Evolutionary conservation across 2,113 vertebrate species (phyloP).

Genomic region (Camelus bactrianus): DNA sequence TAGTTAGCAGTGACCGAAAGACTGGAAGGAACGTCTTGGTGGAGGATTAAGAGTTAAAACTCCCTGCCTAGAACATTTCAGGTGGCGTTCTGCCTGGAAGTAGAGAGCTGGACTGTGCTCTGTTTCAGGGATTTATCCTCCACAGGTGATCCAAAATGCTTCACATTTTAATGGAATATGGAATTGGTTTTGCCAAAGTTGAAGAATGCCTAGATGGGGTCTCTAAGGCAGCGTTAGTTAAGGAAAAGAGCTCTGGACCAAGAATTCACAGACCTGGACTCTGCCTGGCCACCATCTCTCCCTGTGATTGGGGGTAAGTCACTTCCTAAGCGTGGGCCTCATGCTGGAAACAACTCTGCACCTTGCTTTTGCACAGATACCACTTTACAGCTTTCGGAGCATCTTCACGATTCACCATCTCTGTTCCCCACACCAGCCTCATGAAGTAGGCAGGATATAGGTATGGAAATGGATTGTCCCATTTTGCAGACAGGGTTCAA

Average conservation of each 20-base stretch:
- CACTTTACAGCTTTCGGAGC: neutral
- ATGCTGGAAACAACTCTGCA: neutral
- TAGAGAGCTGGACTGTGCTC: slow-evolving; percentile 24
- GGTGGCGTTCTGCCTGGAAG: slow-evolving; percentile 50
- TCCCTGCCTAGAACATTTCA: neutral
- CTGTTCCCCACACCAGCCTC: neutral
- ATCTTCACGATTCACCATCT: neutral
- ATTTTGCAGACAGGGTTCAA: neutral
- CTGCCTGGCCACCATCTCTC: neutral
- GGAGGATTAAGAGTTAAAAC: slow-evolving; percentile 37
- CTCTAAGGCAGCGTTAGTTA: neutral
- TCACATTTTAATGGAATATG: slow-evolving; percentile 53
- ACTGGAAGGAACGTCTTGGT: neutral
- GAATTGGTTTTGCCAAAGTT: slow-evolving; percentile 47
- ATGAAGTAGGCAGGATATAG: neutral
- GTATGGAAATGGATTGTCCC: neutral
- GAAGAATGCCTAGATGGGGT: neutral
- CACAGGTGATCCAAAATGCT: slow-evolving; percentile 20
- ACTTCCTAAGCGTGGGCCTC: neutral
- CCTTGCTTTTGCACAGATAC: neutral
- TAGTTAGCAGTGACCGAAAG: neutral
- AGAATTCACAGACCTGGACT: neutral
- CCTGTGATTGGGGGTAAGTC: neutral
- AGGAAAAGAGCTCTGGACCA: neutral
- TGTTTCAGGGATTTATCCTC: slow-evolving; percentile 40